Conservation (phyloP, 2,113 vertebrate species). For the Monopterus albus region DNA sequence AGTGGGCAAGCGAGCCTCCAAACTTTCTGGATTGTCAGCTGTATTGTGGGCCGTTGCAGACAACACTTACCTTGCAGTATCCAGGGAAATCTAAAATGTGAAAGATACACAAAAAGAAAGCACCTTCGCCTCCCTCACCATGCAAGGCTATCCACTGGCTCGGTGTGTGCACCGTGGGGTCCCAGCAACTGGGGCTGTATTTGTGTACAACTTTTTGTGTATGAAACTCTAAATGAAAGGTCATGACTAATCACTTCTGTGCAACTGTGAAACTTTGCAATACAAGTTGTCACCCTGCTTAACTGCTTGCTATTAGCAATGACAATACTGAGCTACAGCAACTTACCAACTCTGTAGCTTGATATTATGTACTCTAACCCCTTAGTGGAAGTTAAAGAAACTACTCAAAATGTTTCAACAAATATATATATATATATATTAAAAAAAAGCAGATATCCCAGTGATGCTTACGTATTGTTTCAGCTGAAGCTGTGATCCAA, state of each 20-base stretch:
- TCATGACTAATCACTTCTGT: slow-evolving; percentile 7
- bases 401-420: neutral
- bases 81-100: slow-evolving; percentile 72
- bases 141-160: neutral
- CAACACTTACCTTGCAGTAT: slow-evolving; percentile 74
- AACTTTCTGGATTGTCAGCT: slow-evolving; percentile 27
- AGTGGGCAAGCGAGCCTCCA: slow-evolving; percentile 30
- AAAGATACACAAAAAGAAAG: slow-evolving; percentile 63
- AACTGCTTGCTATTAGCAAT: slow-evolving; percentile 1
- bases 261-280: neutral
- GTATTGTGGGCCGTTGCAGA: slow-evolving; percentile 48
- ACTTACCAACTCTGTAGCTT: slow-evolving; percentile 66
- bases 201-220: slow-evolving; percentile 44
- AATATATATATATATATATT: too few species aligned
- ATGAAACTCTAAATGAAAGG: slow-evolving; percentile 19
- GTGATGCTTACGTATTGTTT: too few species aligned
- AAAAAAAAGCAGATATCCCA: too few species aligned
- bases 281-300: slow-evolving; percentile 10
- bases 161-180: too few species aligned
- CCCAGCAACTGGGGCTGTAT: neutral
- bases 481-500: too few species aligned
- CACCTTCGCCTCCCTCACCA: slow-evolving; percentile 20
- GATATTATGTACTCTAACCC: neutral
- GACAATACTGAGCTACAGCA: slow-evolving; percentile 44
- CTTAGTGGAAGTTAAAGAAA: neutral